These are phyloP conservation scores for Hyalella azteca DNA, from an alignment of 2,888 invertebrate species.

Conservation along the genomic window DNA sequence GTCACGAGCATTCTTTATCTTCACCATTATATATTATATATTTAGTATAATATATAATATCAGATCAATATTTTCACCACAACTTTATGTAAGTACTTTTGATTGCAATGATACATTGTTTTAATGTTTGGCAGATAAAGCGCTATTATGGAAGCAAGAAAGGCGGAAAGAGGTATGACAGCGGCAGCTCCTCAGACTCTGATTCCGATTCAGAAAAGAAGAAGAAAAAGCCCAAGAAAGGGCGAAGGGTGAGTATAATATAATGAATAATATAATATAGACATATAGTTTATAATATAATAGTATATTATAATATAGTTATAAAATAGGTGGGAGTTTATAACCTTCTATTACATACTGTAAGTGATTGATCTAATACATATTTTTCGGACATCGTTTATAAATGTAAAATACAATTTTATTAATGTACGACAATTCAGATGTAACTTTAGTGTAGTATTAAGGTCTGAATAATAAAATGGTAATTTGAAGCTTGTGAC, in stretches of 20 bases:
- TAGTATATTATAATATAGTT: neutral
- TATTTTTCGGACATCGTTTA: neutral
- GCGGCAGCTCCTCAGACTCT: slow-evolving; percentile 1
- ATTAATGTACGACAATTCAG: neutral
- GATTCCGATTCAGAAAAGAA: neutral
- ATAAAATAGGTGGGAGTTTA: neutral
- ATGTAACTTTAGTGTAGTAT: neutral
- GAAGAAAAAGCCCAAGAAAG: slow-evolving; percentile 14
- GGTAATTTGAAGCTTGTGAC: neutral
- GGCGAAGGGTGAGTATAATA: neutral
- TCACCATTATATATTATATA: too few relatives aligned
- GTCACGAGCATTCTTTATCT: too few relatives aligned
- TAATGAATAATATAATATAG: neutral
- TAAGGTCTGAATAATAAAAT: neutral
- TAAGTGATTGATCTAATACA: neutral
- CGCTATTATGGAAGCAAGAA: neutral
- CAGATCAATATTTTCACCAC: too few relatives aligned
- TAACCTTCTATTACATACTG: neutral
- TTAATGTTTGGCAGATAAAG: neutral
- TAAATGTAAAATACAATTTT: neutral
- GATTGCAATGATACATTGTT: too few relatives aligned
- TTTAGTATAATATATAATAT: too few relatives aligned
- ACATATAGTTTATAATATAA: neutral
- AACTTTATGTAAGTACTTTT: too few relatives aligned
- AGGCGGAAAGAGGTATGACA: neutral